Conservation (phyloP, 2,113 vertebrate genomes). For the Prietella phreatophila region DNA sequence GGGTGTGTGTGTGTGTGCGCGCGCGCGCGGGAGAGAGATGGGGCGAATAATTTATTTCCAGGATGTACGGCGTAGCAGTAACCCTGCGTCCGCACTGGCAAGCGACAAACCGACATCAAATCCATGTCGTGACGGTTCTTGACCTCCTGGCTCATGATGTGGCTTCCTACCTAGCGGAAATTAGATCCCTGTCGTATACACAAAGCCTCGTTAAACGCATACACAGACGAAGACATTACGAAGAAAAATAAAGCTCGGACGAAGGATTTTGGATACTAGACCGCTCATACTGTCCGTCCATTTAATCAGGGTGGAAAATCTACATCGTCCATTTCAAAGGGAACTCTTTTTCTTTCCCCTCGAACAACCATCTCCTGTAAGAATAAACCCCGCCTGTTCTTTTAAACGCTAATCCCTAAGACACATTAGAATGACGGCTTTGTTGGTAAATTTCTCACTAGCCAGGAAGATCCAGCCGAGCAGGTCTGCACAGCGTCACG, state of each 20-base stretch:
- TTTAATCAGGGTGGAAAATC: neutral
- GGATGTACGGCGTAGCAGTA: neutral
- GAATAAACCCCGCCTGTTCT: neutral
- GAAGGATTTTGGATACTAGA: neutral
- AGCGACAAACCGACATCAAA: neutral
- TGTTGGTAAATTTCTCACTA: neutral
- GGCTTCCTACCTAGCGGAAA: no score
- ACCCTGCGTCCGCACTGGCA: neutral
- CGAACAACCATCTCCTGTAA: neutral
- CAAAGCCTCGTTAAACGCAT: neutral
- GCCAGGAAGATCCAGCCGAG: slow-evolving; percentile 29
- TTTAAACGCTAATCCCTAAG: neutral
- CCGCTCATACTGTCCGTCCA: neutral
- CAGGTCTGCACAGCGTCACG: neutral
- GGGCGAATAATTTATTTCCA: neutral
- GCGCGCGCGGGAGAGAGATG: neutral
- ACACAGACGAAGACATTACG: neutral
- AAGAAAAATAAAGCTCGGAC: neutral
- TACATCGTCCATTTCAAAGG: neutral
- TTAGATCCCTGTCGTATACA: no score
- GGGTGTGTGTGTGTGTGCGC: no score
- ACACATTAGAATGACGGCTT: neutral
- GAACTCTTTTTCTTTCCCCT: no score
- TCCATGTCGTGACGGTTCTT: neutral
- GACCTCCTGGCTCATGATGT: neutral